phyloP scores from a whole-genome alignment of 2,888 invertebrate species.

The Ornithoptera alexandrae region DNA sequence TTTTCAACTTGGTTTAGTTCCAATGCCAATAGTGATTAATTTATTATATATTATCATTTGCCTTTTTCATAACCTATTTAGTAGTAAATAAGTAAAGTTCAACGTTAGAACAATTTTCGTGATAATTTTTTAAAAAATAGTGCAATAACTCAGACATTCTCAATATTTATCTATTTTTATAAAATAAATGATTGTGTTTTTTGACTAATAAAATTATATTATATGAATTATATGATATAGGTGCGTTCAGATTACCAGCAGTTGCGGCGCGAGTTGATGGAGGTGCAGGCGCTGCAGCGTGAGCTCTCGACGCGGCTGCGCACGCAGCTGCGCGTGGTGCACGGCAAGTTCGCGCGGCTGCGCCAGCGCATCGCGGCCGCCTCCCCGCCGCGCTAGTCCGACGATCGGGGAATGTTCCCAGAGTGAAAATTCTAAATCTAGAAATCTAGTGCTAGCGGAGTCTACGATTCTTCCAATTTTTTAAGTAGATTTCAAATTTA shows the following conservation, averaged over 20 bases:
- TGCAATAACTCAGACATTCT: constrained; percentile 13
- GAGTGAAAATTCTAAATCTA: not conserved
- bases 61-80: no score
- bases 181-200: not conserved
- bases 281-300: constrained; percentile 89
- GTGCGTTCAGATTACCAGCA: constrained; percentile 89
- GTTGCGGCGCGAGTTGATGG: constrained; percentile 87
- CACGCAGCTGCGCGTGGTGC: constrained; percentile 85
- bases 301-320: constrained; percentile 88
- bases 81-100: no score
- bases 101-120: not conserved
- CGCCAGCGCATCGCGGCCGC: constrained; percentile 84
- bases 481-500: not conserved
- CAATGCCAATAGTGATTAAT: no score
- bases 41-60: no score
- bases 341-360: constrained; percentile 86
- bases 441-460: not conserved
- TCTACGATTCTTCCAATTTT: not conserved
- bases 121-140: not conserved
- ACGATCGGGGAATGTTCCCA: not conserved
- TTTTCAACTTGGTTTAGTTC: no score
- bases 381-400: constrained; percentile 55
- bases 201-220: not conserved
- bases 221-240: constrained; percentile 43
- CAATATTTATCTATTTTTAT: not conserved